Conservation (phyloP, 2,797 vertebrate genomes). For the Echeneis naucrates region DNA sequence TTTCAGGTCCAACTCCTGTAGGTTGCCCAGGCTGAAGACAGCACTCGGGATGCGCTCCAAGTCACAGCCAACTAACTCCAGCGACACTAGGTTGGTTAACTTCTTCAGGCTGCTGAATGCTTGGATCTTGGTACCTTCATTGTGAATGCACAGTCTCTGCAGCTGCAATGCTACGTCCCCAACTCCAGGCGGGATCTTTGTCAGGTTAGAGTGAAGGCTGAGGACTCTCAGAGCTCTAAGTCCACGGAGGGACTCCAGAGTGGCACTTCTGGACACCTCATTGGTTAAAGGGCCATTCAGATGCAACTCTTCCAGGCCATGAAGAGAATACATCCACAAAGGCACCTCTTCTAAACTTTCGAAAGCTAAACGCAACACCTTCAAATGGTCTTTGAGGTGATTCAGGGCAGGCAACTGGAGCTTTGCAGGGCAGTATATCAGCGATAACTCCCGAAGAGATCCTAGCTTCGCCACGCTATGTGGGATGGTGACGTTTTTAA, state of each 20-base stretch:
- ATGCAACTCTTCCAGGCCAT: constrained; percentile 88
- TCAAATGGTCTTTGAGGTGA: constrained; percentile 87
- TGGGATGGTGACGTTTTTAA: constrained; percentile 87
- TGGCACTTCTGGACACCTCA: constrained; percentile 82
- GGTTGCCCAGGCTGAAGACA: constrained; percentile 87
- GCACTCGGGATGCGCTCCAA: constrained; percentile 92
- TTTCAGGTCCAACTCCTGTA: constrained; percentile 90
- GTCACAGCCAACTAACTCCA: constrained; percentile 88
- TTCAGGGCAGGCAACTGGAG: constrained; percentile 86
- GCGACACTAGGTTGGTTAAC: constrained; percentile 80
- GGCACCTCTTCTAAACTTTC: constrained; percentile 87
- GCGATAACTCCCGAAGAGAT: constrained; percentile 86
- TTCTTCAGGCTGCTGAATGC: constrained; percentile 91
- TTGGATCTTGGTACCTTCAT: constrained; percentile 87
- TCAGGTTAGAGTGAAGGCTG: constrained; percentile 83
- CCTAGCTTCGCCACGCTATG: constrained; percentile 83
- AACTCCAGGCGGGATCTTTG: constrained; percentile 88
- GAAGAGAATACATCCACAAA: constrained; percentile 88
- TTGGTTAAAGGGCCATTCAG: constrained; percentile 85
- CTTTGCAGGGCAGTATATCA: constrained; percentile 87
- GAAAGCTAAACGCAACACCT: constrained; percentile 86
- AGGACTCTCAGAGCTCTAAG: constrained; percentile 88
- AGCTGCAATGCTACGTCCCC: constrained; percentile 86
- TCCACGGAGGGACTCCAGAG: constrained; percentile 87
- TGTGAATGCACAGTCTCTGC: constrained; percentile 85